phyloP scores from a whole-genome alignment of 1,140 invertebrate species.

The Pseudobourletiella spinata region DNA sequence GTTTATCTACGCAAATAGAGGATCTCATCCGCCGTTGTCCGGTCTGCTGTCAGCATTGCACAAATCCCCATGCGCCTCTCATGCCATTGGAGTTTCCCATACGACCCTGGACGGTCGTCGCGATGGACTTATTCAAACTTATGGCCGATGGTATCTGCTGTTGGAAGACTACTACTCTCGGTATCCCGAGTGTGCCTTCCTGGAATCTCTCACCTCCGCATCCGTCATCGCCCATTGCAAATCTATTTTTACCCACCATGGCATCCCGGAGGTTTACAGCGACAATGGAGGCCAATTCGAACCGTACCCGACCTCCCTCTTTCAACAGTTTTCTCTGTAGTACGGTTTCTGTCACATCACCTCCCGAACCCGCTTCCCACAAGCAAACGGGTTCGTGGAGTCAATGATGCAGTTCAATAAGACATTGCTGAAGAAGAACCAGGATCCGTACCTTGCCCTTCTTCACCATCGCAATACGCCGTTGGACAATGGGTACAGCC shows the following conservation, averaged over 20 bases:
- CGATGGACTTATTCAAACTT: too few relatives aligned
- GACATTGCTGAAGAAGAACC: too few relatives aligned
- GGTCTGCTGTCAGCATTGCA: background rate
- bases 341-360: slow-evolving; percentile 32
- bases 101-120: background rate
- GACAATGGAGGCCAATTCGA: too few relatives aligned
- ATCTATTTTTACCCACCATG: slow-evolving; percentile 25
- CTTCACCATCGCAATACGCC: slow-evolving; percentile 36
- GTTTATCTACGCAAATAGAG: too few relatives aligned
- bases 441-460: slow-evolving; percentile 35
- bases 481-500: too few relatives aligned
- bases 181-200: too few relatives aligned
- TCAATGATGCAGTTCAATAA: background rate
- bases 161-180: too few relatives aligned
- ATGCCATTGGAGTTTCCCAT: background rate
- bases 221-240: slow-evolving; percentile 16
- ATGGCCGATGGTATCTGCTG: background rate
- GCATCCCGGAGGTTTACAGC: slow-evolving; percentile 23
- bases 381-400: slow-evolving; percentile 4
- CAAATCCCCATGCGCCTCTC: background rate
- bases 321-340: slow-evolving; percentile 21
- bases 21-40: too few relatives aligned
- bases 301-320: too few relatives aligned
- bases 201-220: background rate
- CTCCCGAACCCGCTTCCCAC: background rate